phyloP scores from a whole-genome alignment of 2,113 vertebrate genomes.

The Prinia subflava region DNA sequence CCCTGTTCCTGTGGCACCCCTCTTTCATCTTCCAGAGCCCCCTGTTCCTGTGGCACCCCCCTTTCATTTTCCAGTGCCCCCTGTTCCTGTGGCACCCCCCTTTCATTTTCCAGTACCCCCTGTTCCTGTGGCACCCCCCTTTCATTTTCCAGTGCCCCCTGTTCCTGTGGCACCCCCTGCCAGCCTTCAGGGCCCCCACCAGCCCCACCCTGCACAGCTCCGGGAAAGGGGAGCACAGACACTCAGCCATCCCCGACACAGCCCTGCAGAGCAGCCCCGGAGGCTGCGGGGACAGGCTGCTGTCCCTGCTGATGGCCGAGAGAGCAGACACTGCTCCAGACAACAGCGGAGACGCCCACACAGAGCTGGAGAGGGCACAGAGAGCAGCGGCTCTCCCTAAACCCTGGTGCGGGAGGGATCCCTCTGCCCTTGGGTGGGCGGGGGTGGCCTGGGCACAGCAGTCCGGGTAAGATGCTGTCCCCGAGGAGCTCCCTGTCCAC shows the following conservation, averaged over 20 bases:
- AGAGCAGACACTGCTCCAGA: neutral
- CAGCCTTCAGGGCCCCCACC: too few species aligned
- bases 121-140: accelerated
- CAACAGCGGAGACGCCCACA: accelerated
- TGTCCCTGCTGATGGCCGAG: neutral
- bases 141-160: neutral
- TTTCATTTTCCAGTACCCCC: neutral
- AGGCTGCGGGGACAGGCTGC: neutral
- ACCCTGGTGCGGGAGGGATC: accelerated
- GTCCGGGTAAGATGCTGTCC: neutral
- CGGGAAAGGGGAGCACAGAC: accelerated
- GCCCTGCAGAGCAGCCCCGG: neutral
- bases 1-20: neutral
- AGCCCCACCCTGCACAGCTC: accelerated
- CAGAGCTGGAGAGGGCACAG: neutral
- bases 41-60: too few species aligned
- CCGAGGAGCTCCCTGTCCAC: neutral
- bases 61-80: too few species aligned
- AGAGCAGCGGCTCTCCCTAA: neutral
- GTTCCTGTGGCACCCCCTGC: neutral
- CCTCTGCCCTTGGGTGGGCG: accelerated
- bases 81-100: too few species aligned
- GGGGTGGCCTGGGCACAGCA: accelerated
- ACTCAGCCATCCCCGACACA: accelerated
- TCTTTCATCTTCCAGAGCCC: too few species aligned